Evolutionary conservation across 2,888 invertebrate species (phyloP).

Genomic region (Lasioglossum figueresi): DNA sequence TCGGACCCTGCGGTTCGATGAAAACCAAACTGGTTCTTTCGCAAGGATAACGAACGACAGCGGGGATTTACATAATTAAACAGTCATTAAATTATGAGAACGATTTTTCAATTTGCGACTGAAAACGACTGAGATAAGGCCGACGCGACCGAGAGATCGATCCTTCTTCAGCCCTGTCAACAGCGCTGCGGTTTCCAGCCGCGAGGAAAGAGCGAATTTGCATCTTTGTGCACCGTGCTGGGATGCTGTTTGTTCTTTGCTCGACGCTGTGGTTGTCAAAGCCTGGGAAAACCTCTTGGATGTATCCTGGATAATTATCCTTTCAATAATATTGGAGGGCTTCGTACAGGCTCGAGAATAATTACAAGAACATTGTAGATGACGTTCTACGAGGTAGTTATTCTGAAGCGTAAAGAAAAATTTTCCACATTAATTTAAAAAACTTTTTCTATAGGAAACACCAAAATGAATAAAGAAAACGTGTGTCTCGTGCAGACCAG

Average conservation of each 20-base stretch:
- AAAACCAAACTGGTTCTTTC: slow-evolving; percentile 53
- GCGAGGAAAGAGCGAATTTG: not conserved
- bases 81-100: slow-evolving; percentile 29
- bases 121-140: not conserved
- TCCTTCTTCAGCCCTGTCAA: not conserved
- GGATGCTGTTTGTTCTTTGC: not conserved
- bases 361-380: not conserved
- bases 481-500: not conserved
- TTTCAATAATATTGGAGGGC: not conserved
- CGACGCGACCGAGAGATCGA: not conserved
- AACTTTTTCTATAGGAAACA: too few relatives aligned
- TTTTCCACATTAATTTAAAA: not conserved
- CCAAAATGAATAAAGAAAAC: not conserved
- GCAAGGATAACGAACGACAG: slow-evolving; percentile 29
- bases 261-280: not conserved
- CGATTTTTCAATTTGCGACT: slow-evolving; percentile 11
- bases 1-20: slow-evolving; percentile 21
- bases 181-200: not conserved
- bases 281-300: not conserved
- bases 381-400: not conserved
- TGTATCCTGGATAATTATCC: not conserved
- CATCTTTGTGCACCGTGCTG: not conserved
- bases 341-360: not conserved
- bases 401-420: not conserved
- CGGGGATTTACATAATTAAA: slow-evolving; percentile 34